phyloP scores from a whole-genome alignment of 2,113 vertebrate genomes.

The Kobus ellipsiprymnus region DNA sequence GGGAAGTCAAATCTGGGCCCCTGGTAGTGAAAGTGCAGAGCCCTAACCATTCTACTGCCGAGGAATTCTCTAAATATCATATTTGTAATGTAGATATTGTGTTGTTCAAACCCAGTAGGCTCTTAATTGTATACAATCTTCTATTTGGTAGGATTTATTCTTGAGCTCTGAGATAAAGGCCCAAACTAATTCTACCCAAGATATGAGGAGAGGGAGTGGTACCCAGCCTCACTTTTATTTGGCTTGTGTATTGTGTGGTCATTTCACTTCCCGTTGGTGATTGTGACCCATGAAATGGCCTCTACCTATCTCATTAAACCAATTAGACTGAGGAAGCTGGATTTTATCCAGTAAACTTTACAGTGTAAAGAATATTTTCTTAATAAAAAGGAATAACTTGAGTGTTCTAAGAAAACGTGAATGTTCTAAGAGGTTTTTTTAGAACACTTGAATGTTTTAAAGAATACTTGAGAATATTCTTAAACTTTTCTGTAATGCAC shows the following conservation, averaged over 20 bases:
- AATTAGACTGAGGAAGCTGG: background rate
- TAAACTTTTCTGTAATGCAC: background rate
- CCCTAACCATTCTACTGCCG: background rate
- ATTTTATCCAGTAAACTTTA: background rate
- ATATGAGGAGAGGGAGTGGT: background rate
- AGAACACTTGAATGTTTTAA: background rate
- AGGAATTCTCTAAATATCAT: background rate
- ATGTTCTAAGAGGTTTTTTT: background rate
- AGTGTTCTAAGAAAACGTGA: background rate
- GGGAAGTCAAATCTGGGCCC: background rate
- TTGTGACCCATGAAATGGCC: background rate
- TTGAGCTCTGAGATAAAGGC: background rate
- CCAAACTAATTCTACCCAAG: background rate
- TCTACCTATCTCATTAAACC: background rate
- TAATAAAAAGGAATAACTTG: background rate
- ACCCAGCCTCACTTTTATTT: background rate
- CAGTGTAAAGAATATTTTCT: background rate
- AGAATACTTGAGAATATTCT: background rate
- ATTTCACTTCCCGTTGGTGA: background rate
- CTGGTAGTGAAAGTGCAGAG: background rate
- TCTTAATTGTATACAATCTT: background rate
- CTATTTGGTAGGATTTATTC: background rate
- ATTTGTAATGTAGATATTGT: background rate
- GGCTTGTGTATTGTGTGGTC: background rate
- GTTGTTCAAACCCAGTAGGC: background rate